phyloP scores from a whole-genome alignment of 2,797 vertebrate species.

The Phaenicophaeus curvirostris region DNA sequence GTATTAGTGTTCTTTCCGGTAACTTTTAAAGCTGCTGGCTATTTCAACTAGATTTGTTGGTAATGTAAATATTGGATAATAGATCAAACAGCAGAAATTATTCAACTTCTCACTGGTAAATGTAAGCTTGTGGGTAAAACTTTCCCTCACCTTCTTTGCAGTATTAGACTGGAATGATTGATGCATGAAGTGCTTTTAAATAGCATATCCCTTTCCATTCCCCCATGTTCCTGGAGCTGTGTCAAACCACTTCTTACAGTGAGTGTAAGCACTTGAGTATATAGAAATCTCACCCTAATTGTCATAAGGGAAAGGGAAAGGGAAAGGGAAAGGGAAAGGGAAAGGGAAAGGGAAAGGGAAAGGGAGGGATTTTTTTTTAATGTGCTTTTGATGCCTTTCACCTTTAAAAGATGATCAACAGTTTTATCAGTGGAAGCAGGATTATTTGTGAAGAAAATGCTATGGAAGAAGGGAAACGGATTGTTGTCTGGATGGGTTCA shows the following conservation, averaged over 20 bases:
- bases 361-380: neutral
- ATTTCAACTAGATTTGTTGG: neutral
- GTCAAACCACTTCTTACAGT: neutral
- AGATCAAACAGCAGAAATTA: neutral
- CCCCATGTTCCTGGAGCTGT: neutral
- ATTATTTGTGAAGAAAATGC: neutral
- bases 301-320: neutral
- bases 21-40: neutral
- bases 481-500: neutral
- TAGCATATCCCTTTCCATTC: neutral
- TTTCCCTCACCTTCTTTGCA: neutral
- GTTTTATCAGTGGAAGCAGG: neutral
- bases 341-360: too few relatives aligned
- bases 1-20: neutral
- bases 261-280: neutral
- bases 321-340: too few relatives aligned
- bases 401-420: neutral
- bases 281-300: neutral
- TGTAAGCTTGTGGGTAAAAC: neutral
- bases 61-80: neutral
- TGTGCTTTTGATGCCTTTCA: neutral
- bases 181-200: neutral
- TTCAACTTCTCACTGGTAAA: neutral
- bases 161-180: neutral
- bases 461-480: neutral